Base-by-base conservation (phyloP, 2,888 invertebrate species). In the Leptura quadrifasciata region DNA sequence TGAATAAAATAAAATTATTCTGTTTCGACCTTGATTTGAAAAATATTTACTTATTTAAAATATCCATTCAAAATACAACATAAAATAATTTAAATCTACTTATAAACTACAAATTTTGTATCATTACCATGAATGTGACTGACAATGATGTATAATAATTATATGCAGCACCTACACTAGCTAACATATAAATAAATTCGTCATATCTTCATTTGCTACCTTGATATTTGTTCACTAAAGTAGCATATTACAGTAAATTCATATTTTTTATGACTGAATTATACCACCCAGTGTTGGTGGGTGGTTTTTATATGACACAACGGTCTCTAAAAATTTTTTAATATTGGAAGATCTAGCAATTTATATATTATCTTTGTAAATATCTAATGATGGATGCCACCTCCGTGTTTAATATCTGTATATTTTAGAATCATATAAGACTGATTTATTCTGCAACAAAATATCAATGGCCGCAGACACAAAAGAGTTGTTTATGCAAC, bases 111-210 rank as follows among this genome's bases (percentile, higher is more conserved):
- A 15, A 39, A 12, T 47, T 47, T 47, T 17, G 47, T 47, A n/a
- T 47, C 47, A 15, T 47, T 47, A n/a, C 47, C 47, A 12, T 47
- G 47, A 47, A n/a, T 47, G 47, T n/a, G n/a, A 47, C 47, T 47
- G 47, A 47, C 47, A 47, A 47, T 47, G 47, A 47, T 47, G n/a
- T n/a, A 47, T 47, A 47, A 47, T 47, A 47, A 47, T 47, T n/a
- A 47, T 15, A 47, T 47, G 47, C 47, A 47, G 15, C 47, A 47
- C 47, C 47, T 47, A 47, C 47, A 47, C 47, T n/a, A 12, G n/a
- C n/a, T n/a, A 5, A 47, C 2, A n/a, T n/a, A n/a, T n/a, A 47
- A 15, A 47, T 47, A n/a, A 47, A 47, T 47, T 47, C 47, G 47
- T 47, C 47, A 47, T 0, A 39, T 39, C 39, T 39, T 12, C 39